Evolutionary conservation across 37 sponge, comb jelly and placozoan species (phyloP).

Genomic region (Tethya wilhelma): DNA sequence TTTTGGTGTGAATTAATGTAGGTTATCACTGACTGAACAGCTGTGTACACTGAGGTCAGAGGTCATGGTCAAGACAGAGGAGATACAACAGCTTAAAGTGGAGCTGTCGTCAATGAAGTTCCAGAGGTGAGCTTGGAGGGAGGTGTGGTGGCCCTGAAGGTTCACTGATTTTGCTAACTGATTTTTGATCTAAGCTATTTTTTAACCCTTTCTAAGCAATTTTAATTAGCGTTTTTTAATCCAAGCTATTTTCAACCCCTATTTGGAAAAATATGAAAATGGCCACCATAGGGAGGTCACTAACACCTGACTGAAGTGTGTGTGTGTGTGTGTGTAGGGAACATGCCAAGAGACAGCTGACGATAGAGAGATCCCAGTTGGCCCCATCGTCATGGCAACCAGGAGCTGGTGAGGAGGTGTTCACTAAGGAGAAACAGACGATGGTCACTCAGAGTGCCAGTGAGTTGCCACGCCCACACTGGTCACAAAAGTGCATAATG

Average conservation of each 20-base stretch:
- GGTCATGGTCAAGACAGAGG: conserved; percentile 26
- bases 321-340: conserved; percentile 26
- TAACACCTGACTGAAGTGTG: too few relatives aligned
- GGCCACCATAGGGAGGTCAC: too few relatives aligned
- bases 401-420: conserved; percentile 28
- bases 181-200: too few relatives aligned
- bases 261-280: too few relatives aligned
- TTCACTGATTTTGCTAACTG: too few relatives aligned
- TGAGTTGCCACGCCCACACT: conserved; percentile 23
- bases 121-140: conserved; percentile 40
- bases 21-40: conserved; percentile 50
- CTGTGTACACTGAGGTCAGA: conserved; percentile 24
- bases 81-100: conserved; percentile 35
- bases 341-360: conserved; percentile 44
- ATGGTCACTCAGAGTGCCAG: conserved; percentile 60
- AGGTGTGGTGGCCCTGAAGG: background rate
- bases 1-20: background rate
- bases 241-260: too few relatives aligned
- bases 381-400: too few relatives aligned
- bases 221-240: background rate
- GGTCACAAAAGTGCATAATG: background rate
- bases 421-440: conserved; percentile 45
- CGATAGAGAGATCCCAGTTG: background rate
- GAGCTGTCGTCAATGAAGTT: conserved; percentile 60
- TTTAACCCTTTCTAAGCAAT: too few relatives aligned